These are phyloP conservation scores for Ia io DNA, from an alignment of 2,113 vertebrate species.

Conservation along the genomic window DNA sequence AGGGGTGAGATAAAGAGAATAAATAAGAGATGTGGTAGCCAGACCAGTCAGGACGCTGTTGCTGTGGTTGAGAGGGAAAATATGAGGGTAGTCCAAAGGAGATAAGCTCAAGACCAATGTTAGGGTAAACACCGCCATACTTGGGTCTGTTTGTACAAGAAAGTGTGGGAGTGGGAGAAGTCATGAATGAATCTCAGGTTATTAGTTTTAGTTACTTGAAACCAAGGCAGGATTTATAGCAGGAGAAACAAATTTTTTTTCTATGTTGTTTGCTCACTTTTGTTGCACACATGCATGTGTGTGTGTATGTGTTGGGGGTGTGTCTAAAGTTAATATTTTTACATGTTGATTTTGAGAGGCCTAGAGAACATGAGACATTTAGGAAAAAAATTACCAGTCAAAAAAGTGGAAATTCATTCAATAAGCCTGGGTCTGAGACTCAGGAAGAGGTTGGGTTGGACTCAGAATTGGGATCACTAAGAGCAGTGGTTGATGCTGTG, in stretches of 20 bases:
- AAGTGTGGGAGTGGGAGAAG: not conserved
- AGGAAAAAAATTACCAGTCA: not conserved
- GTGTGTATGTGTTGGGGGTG: too few relatives aligned
- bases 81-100: not conserved
- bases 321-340: not conserved
- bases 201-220: not conserved
- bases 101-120: not conserved
- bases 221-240: not conserved
- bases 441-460: not conserved
- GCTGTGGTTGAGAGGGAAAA: not conserved
- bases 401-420: not conserved
- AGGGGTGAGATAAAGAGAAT: not conserved
- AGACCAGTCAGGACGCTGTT: accelerated
- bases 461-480: not conserved
- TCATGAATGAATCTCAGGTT: not conserved
- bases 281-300: accelerated
- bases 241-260: not conserved
- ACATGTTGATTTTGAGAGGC: not conserved
- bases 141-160: accelerated
- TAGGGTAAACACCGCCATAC: not conserved
- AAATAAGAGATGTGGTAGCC: too few relatives aligned
- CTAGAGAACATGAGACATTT: not conserved
- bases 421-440: not conserved
- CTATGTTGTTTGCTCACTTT: not conserved
- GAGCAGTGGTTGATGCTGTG: not conserved